A percentile compares a stretch with the other conserved stretches of the same genome.
phyloP scores from a whole-genome alignment of 2,797 vertebrate species.

The Sebastes trivittatus region DNA sequence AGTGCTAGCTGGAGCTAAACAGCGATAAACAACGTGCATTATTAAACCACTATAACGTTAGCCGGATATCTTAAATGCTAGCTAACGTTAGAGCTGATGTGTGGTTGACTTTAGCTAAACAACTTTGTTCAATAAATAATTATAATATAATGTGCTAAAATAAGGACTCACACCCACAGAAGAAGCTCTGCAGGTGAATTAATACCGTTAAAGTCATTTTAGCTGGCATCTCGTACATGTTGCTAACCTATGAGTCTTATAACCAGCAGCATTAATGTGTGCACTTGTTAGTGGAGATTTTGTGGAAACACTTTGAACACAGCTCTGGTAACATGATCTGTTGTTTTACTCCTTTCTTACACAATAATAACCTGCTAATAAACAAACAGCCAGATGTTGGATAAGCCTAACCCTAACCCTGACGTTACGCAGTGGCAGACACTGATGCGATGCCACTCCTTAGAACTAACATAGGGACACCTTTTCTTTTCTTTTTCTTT shows the following conservation, averaged over 20 bases:
- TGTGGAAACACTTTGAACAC: neutral
- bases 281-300: neutral
- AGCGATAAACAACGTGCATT: too few relatives aligned
- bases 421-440: neutral
- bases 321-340: neutral
- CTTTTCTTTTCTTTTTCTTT: neutral
- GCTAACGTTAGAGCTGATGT: too few relatives aligned
- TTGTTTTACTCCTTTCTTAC: neutral
- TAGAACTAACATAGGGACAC: conserved; percentile 49
- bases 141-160: too few relatives aligned
- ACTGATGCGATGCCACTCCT: conserved; percentile 64
- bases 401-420: too few relatives aligned
- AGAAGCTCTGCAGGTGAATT: neutral
- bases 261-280: neutral
- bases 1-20: too few relatives aligned
- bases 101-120: neutral
- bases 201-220: neutral
- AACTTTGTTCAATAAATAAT: neutral
- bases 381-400: neutral
- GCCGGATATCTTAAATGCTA: too few relatives aligned
- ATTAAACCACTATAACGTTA: too few relatives aligned
- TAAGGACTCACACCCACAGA: neutral
- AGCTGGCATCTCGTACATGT: neutral
- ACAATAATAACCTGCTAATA: neutral
- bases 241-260: neutral